A percentile compares a stretch with the other conserved stretches of the same genome.
Conservation (phyloP, 30 jellyfish, hydroid and myxozoan genomes). For the Aurelia coerulea region DNA sequence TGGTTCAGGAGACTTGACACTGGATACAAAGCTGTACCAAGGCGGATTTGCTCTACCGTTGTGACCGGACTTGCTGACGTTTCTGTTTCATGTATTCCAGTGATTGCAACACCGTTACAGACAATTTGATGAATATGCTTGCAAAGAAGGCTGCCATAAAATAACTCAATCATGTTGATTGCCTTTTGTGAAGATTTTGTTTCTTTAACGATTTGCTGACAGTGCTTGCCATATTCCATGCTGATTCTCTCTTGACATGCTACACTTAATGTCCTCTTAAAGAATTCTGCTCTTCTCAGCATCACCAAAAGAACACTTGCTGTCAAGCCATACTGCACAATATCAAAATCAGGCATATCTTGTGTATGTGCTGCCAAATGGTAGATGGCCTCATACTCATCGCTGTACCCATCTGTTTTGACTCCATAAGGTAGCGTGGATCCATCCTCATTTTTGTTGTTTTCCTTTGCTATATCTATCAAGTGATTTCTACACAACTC, state of each 20-base stretch:
- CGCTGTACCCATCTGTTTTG: slow-evolving; percentile 11
- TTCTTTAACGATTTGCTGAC: background rate
- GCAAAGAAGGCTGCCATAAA: background rate
- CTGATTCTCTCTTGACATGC: background rate
- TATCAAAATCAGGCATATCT: slow-evolving; percentile 39
- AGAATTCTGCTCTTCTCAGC: slow-evolving; percentile 21
- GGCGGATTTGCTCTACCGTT: slow-evolving; percentile 60
- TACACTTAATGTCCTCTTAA: background rate
- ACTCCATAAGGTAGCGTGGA: slow-evolving; percentile 28
- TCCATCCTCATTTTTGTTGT: background rate
- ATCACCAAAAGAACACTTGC: slow-evolving; percentile 49
- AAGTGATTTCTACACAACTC: background rate
- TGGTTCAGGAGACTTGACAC: slow-evolving; percentile 84
- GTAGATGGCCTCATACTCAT: slow-evolving; percentile 65
- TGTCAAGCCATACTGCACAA: slow-evolving; percentile 68
- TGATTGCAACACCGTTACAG: background rate
- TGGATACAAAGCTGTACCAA: slow-evolving; percentile 92
- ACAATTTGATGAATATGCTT: background rate
- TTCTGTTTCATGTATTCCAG: slow-evolving; percentile 41
- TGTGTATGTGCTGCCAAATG: slow-evolving; percentile 27
- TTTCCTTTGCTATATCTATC: background rate
- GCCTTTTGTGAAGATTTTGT: background rate
- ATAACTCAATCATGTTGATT: background rate
- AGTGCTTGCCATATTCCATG: background rate
- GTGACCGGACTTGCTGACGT: slow-evolving; percentile 34